phyloP scores from a whole-genome alignment of 2,113 vertebrate species.

The Eonycteris spelaea region DNA sequence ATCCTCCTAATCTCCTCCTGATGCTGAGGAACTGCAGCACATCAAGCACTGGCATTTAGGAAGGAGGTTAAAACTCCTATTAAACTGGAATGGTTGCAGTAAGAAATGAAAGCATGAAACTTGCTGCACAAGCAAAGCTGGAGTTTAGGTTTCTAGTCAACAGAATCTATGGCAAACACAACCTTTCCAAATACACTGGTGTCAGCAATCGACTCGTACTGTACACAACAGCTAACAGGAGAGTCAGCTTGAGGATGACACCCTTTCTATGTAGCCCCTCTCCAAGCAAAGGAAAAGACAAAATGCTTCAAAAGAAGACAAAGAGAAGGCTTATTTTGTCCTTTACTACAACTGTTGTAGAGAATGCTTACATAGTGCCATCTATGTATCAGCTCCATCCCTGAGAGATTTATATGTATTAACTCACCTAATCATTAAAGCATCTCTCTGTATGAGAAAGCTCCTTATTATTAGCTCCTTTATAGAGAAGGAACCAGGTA shows the following conservation, averaged over 20 bases:
- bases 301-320: background rate
- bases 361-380: background rate
- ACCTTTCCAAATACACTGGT: background rate
- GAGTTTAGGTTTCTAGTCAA: background rate
- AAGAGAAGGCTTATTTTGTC: background rate
- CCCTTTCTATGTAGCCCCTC: background rate
- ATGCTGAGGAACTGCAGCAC: constrained; percentile 37
- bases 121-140: constrained; percentile 19
- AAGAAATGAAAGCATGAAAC: constrained; percentile 44
- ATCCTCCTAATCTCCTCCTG: constrained; percentile 60
- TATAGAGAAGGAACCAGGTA: background rate
- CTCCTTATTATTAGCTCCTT: background rate
- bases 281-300: background rate
- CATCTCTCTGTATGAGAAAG: background rate
- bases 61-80: constrained; percentile 15
- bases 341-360: background rate
- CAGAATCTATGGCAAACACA: background rate
- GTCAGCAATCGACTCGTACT: background rate
- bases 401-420: background rate
- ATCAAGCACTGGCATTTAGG: constrained; percentile 42
- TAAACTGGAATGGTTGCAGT: constrained; percentile 5
- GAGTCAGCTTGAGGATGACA: background rate
- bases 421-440: background rate
- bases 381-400: background rate
- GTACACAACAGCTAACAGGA: background rate